Evolutionary conservation across 2,797 vertebrate species (phyloP).

Genomic region (Enteromius trimaculatus): DNA sequence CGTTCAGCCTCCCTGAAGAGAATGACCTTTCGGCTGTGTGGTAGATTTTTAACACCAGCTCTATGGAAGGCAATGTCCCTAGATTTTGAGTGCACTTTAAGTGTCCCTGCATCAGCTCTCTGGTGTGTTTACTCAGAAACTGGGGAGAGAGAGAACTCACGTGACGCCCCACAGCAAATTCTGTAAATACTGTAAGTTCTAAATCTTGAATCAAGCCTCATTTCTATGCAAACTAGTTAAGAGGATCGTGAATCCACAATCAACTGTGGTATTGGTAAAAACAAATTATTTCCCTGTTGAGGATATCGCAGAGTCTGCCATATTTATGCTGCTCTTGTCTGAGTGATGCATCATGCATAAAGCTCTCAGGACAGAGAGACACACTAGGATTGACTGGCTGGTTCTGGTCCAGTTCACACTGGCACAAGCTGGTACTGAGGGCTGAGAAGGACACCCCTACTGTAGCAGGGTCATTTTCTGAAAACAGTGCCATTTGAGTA

Average conservation of each 20-base stretch:
- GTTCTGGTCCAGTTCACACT: slow-evolving; percentile 24
- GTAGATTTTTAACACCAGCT: slow-evolving; percentile 64
- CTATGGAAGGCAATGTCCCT: slow-evolving; percentile 61
- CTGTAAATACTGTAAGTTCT: neutral
- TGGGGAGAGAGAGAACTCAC: neutral
- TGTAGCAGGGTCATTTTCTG: slow-evolving; percentile 17
- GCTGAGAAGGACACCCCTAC: neutral
- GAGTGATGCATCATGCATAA: neutral
- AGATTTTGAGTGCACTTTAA: slow-evolving; percentile 57
- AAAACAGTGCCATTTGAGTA: slow-evolving; percentile 16
- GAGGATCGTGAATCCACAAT: neutral
- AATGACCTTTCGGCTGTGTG: slow-evolving; percentile 60
- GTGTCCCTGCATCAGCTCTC: slow-evolving; percentile 49
- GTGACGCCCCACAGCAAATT: slow-evolving; percentile 6
- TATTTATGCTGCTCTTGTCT: slow-evolving; percentile 21
- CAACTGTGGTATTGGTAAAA: neutral
- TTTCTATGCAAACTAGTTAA: neutral
- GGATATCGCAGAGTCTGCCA: neutral
- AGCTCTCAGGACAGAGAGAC: slow-evolving; percentile 21
- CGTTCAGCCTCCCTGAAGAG: slow-evolving; percentile 70
- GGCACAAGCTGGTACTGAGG: neutral
- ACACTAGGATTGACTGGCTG: slow-evolving; percentile 10
- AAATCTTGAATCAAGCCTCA: neutral
- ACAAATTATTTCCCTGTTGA: neutral
- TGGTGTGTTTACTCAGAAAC: slow-evolving; percentile 34